A percentile compares a stretch with the other conserved stretches of the same genome.
phyloP scores from a whole-genome alignment of 2,888 invertebrate genomes.

The Yponomeuta malinellus region DNA sequence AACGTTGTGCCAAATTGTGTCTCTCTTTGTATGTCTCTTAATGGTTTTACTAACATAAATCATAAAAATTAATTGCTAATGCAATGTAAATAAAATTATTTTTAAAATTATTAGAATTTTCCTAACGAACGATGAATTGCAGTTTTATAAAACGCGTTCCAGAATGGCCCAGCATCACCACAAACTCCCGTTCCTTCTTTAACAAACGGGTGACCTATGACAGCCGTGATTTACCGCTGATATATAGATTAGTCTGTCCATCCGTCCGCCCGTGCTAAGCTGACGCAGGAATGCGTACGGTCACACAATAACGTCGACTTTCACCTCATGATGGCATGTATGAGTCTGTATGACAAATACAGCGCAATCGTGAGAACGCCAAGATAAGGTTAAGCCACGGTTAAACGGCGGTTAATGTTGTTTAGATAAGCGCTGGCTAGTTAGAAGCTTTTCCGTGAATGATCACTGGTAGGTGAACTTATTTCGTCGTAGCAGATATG shows the following conservation, averaged over 20 bases:
- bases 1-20: too few species aligned
- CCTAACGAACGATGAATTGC: too few species aligned
- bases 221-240: conserved; percentile 51
- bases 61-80: too few species aligned
- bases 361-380: conserved; percentile 43
- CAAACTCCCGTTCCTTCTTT: neutral
- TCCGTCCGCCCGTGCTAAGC: conserved; percentile 36
- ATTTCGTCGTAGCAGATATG: neutral
- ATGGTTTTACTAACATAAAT: too few species aligned
- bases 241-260: conserved; percentile 32
- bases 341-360: conserved; percentile 43
- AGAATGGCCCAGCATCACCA: neutral
- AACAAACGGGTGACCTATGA: conserved; percentile 48
- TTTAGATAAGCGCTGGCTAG: conserved; percentile 9
- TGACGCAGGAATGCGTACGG: conserved; percentile 35
- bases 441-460: conserved; percentile 9
- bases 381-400: conserved; percentile 41
- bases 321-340: conserved; percentile 27
- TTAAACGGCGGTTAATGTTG: conserved; percentile 35
- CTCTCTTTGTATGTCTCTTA: too few species aligned
- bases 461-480: neutral
- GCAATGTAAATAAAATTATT: too few species aligned
- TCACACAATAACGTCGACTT: conserved; percentile 2
- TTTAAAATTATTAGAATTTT: too few species aligned
- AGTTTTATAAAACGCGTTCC: neutral